These are phyloP conservation scores for Isotomurus palustris DNA, from an alignment of 2,888 invertebrate species.

Conservation along the genomic window DNA sequence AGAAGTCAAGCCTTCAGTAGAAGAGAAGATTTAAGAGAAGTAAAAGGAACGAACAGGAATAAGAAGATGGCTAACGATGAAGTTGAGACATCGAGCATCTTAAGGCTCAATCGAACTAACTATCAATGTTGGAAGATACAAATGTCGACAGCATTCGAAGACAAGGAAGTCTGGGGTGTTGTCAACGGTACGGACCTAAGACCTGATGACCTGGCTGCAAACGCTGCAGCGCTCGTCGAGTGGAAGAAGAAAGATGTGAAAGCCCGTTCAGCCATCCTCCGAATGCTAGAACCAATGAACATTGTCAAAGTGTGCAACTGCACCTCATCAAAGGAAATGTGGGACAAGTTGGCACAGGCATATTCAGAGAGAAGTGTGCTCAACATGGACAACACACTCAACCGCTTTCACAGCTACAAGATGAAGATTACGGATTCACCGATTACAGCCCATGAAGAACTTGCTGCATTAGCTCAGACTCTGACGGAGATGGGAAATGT, in stretches of 20 bases:
- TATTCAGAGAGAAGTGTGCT: background rate
- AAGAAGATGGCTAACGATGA: conserved; percentile 2
- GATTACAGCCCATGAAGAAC: background rate
- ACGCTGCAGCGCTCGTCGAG: too few relatives aligned
- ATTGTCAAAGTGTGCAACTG: background rate
- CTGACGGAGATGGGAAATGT: background rate
- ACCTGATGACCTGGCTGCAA: background rate
- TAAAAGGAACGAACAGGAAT: too few relatives aligned
- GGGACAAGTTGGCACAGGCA: background rate
- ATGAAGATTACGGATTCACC: background rate
- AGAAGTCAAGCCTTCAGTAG: too few relatives aligned
- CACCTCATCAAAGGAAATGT: background rate
- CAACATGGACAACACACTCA: background rate
- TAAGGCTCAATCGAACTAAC: conserved; percentile 17
- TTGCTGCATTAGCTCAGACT: background rate
- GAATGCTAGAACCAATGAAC: background rate
- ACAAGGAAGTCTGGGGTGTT: conserved; percentile 11
- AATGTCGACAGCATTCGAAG: conserved; percentile 5
- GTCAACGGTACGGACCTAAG: conserved; percentile 16
- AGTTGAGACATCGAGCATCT: conserved; percentile 15
- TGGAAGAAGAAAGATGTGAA: background rate
- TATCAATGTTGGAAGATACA: conserved; percentile 25
- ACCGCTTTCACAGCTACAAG: background rate
- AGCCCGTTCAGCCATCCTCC: background rate
- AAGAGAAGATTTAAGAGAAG: too few relatives aligned